These are phyloP conservation scores for Pelusios castaneus DNA, from an alignment of 2,113 vertebrate species.

Conservation along the genomic window DNA sequence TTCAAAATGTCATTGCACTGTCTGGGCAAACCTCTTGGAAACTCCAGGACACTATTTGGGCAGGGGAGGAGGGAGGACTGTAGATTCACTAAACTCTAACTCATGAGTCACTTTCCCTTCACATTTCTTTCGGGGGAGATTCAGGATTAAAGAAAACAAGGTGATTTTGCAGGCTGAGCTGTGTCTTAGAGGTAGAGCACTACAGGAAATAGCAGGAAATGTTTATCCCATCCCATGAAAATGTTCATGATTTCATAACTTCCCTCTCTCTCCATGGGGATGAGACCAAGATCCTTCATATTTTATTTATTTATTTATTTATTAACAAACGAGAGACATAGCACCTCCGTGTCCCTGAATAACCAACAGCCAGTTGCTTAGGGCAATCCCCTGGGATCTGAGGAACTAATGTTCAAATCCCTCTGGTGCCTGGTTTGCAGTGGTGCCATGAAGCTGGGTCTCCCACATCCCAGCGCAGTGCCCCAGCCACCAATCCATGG, in stretches of 20 bases:
- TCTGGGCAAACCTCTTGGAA: rapidly evolving
- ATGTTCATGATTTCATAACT: background rate
- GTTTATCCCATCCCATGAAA: background rate
- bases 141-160: background rate
- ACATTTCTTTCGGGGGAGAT: background rate
- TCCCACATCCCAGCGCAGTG: background rate
- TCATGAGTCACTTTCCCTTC: background rate
- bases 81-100: background rate
- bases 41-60: background rate
- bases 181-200: background rate
- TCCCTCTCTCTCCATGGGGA: background rate
- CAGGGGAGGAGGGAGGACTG: background rate
- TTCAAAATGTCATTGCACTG: background rate
- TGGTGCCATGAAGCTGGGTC: background rate
- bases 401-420: background rate
- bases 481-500: too few relatives aligned
- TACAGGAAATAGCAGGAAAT: background rate
- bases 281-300: background rate
- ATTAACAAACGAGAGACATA: background rate
- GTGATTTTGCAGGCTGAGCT: background rate
- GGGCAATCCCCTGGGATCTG: background rate
- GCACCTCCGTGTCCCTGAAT: background rate
- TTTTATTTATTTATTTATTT: too few relatives aligned
- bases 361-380: background rate
- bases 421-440: background rate